Percentiles rank a stretch among this genome's conserved stretches.
Evolutionary conservation across 2,113 vertebrate genomes (phyloP).

Genomic region (Sciurus niger): DNA sequence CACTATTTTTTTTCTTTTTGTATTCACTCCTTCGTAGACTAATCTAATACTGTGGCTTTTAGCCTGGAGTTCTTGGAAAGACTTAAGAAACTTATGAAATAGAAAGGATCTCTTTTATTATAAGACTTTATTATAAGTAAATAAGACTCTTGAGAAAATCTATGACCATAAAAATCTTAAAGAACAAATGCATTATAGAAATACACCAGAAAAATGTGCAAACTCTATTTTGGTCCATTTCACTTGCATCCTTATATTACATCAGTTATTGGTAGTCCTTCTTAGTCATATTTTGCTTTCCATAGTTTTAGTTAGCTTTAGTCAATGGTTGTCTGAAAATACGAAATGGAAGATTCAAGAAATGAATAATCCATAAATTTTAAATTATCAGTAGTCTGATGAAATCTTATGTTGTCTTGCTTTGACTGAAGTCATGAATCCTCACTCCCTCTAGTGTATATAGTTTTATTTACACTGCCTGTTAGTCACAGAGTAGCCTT

Average conservation of each 20-base stretch:
- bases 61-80: not conserved
- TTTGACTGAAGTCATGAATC: not conserved
- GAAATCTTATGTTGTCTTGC: accelerated
- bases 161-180: not conserved
- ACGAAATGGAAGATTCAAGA: not conserved
- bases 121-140: not conserved
- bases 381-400: not conserved
- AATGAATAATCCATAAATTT: not conserved
- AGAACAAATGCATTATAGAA: not conserved
- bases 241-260: not conserved
- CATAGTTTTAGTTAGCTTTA: not conserved
- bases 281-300: not conserved
- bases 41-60: not conserved
- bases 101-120: not conserved
- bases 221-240: not conserved
- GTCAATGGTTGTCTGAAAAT: not conserved
- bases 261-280: not conserved
- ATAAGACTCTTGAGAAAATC: constrained; percentile 21
- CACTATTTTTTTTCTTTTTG: not conserved
- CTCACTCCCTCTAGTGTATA: too few species aligned
- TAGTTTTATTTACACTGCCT: not conserved
- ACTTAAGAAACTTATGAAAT: not conserved
- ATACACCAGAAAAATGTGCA: not conserved
- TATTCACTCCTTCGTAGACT: not conserved
- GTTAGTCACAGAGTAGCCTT: not conserved